A percentile compares a stretch with the other conserved stretches of the same genome.
Evolutionary conservation across 2,797 vertebrate genomes (phyloP).

Genomic region (Columba guinea): DNA sequence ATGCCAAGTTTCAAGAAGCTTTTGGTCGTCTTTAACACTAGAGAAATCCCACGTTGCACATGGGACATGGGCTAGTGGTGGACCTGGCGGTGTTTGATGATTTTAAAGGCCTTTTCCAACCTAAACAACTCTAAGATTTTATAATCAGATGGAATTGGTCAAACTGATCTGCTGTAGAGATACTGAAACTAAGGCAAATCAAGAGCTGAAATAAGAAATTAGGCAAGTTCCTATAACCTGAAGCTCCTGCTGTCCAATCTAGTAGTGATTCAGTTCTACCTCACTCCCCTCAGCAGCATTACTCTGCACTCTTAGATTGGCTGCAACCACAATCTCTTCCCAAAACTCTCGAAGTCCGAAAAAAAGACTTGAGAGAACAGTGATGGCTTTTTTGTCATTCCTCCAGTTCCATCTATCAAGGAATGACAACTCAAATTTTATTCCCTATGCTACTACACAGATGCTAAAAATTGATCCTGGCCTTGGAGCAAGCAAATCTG

Average conservation of each 20-base stretch:
- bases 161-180: not conserved
- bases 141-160: not conserved
- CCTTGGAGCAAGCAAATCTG: not conserved
- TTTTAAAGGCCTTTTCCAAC: no score
- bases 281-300: not conserved
- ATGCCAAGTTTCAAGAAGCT: not conserved
- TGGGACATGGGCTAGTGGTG: no score
- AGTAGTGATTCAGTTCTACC: not conserved
- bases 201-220: not conserved
- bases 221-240: not conserved
- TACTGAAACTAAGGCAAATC: not conserved
- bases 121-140: no score
- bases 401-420: not conserved
- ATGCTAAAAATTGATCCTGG: not conserved
- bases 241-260: not conserved
- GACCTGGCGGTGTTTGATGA: no score
- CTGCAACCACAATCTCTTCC: not conserved
- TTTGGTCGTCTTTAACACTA: not conserved
- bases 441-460: not conserved
- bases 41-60: not conserved
- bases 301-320: not conserved
- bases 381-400: not conserved
- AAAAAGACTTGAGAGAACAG: not conserved
- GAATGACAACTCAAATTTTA: not conserved
- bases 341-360: not conserved